Evolutionary conservation across 2,888 invertebrate genomes (phyloP).

Genomic region (Ectemnius lituratus): DNA sequence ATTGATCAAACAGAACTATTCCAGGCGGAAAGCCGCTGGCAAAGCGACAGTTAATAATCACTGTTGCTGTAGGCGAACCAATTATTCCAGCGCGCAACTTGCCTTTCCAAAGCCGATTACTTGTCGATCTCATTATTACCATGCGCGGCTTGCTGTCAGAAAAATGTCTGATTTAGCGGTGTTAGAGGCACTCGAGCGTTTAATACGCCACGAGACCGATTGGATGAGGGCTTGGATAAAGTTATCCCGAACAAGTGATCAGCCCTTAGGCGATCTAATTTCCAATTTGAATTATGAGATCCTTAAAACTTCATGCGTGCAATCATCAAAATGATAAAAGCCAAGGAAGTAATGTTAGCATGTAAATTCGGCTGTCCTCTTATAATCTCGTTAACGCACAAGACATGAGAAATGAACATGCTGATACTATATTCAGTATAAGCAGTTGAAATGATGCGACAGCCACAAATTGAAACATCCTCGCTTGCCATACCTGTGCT

Average conservation of each 20-base stretch:
- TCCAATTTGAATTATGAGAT: conserved; percentile 29
- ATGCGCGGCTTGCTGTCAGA: conserved; percentile 24
- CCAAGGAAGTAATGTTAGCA: conserved; percentile 23
- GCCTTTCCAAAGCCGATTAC: conserved; percentile 22
- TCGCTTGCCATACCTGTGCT: neutral
- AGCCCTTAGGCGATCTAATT: conserved; percentile 26
- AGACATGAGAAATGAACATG: conserved; percentile 19
- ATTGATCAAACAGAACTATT: too few relatives aligned
- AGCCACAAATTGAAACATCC: conserved; percentile 15
- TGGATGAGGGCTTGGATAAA: conserved; percentile 4
- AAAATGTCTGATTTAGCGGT: neutral
- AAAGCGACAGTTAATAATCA: conserved; percentile 28
- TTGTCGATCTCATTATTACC: conserved; percentile 38
- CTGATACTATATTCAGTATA: conserved; percentile 3
- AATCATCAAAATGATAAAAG: conserved; percentile 33
- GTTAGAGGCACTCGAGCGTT: neutral
- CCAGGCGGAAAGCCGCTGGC: too few relatives aligned
- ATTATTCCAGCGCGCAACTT: conserved; percentile 16
- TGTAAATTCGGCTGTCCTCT: conserved; percentile 4
- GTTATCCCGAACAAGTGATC: conserved; percentile 4
- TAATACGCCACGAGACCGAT: neutral
- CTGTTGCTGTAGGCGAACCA: neutral
- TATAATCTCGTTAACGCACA: neutral
- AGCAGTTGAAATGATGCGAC: neutral
- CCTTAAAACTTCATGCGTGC: neutral